phyloP scores from a whole-genome alignment of 2,888 invertebrate species.

The Dinocampus coccinellae region DNA sequence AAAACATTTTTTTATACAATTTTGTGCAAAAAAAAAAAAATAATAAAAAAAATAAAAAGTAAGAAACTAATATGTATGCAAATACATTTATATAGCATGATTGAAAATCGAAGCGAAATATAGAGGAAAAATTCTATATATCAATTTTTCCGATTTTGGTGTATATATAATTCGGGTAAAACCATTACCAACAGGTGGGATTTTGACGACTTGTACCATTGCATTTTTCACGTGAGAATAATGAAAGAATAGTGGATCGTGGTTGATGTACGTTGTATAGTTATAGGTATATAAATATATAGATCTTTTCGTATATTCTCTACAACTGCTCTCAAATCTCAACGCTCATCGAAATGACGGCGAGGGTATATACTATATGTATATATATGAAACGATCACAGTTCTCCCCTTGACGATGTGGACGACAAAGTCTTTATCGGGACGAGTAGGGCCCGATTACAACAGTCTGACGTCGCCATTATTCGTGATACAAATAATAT shows the following conservation, averaged over 20 bases:
- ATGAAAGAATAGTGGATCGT: conserved; percentile 53
- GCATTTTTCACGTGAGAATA: conserved; percentile 55
- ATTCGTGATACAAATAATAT: conserved; percentile 56
- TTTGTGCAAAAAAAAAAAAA: background rate
- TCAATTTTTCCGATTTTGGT: background rate
- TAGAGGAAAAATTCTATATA: conserved; percentile 50
- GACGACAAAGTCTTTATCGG: conserved; percentile 59
- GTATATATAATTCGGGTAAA: background rate
- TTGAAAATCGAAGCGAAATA: conserved; percentile 31
- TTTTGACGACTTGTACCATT: conserved; percentile 5
- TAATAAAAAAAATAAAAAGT: background rate
- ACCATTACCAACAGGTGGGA: conserved; percentile 56
- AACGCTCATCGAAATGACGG: conserved; percentile 44
- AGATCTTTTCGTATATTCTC: background rate
- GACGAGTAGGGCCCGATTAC: conserved; percentile 52
- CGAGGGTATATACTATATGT: conserved; percentile 23
- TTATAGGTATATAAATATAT: background rate
- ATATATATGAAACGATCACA: conserved; percentile 30
- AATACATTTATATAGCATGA: background rate
- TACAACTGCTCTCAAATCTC: background rate
- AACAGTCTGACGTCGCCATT: conserved; percentile 59
- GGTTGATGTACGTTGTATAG: conserved; percentile 38
- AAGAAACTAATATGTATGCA: too few relatives aligned
- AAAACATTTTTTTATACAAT: conserved; percentile 9
- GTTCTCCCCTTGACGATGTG: conserved; percentile 45